Conservation (phyloP, 2,797 vertebrate species). For the Apodemus agrarius region DNA sequence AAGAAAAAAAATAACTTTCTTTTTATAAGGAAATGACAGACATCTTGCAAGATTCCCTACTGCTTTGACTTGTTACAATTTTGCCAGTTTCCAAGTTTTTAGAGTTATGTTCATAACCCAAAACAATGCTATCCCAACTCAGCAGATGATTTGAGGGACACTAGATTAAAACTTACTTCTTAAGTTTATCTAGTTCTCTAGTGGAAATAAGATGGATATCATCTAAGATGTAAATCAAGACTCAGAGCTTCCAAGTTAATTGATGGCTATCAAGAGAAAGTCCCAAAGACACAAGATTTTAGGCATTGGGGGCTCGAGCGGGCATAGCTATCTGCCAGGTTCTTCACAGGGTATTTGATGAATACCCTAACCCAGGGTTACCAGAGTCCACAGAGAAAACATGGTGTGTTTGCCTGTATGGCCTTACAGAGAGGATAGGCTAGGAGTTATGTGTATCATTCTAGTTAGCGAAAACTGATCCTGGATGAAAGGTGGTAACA, state of each 20-base stretch:
- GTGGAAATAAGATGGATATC: neutral
- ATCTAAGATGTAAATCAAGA: neutral
- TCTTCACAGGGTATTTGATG: neutral
- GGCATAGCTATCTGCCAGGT: constrained; percentile 85
- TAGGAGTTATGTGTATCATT: neutral
- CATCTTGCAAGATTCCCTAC: neutral
- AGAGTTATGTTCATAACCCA: neutral
- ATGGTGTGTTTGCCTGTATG: neutral
- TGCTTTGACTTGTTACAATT: neutral
- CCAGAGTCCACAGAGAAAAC: neutral
- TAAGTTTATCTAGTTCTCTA: neutral
- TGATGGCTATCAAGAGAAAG: neutral
- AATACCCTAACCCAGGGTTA: neutral
- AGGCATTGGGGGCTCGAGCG: constrained; percentile 85
- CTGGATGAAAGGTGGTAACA: neutral
- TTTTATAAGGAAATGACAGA: neutral
- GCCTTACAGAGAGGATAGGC: neutral
- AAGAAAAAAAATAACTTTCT: neutral
- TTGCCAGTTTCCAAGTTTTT: neutral
- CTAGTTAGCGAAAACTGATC: neutral
- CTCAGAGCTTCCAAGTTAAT: neutral
- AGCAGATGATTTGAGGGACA: neutral
- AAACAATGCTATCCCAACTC: neutral
- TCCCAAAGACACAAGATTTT: neutral
- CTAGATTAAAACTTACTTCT: neutral